phyloP scores from a whole-genome alignment of 2,113 vertebrate genomes.

The Vimba vimba region DNA sequence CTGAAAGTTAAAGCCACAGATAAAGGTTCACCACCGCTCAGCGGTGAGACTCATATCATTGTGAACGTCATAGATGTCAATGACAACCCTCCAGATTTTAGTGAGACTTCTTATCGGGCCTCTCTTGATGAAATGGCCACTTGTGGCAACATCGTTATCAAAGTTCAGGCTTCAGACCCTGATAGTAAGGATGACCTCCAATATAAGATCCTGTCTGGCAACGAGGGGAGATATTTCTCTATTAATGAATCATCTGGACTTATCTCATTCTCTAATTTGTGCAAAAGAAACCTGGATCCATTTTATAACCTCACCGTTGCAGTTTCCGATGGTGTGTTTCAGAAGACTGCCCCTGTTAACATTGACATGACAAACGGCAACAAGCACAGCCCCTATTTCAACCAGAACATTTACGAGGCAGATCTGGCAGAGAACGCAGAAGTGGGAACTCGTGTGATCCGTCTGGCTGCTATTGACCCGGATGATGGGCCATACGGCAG shows the following conservation, averaged over 20 bases:
- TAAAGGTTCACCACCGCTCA: slow-evolving; percentile 82
- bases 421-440: slow-evolving; percentile 93
- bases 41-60: slow-evolving; percentile 80
- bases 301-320: slow-evolving; percentile 89
- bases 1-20: slow-evolving; percentile 87
- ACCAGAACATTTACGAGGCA: slow-evolving; percentile 88
- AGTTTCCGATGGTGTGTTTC: slow-evolving; percentile 94
- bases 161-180: slow-evolving; percentile 91
- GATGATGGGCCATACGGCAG: slow-evolving; percentile 91
- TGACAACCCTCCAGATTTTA: slow-evolving; percentile 92
- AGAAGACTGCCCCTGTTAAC: slow-evolving; percentile 88
- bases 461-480: slow-evolving; percentile 87
- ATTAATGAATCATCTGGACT: slow-evolving; percentile 93
- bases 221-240: slow-evolving; percentile 88
- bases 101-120: slow-evolving; percentile 83
- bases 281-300: slow-evolving; percentile 85
- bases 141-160: slow-evolving; percentile 91
- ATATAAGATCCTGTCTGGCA: slow-evolving; percentile 93
- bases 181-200: slow-evolving; percentile 84
- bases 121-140: slow-evolving; percentile 90
- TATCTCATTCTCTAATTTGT: slow-evolving; percentile 92
- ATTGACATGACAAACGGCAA: slow-evolving; percentile 93
- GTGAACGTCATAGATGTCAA: slow-evolving; percentile 90
- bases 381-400: slow-evolving; percentile 88
- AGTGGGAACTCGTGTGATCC: slow-evolving; percentile 92